These are phyloP conservation scores for Polymixis flavicincta DNA, from an alignment of 2,888 invertebrate genomes.

Conservation along the genomic window DNA sequence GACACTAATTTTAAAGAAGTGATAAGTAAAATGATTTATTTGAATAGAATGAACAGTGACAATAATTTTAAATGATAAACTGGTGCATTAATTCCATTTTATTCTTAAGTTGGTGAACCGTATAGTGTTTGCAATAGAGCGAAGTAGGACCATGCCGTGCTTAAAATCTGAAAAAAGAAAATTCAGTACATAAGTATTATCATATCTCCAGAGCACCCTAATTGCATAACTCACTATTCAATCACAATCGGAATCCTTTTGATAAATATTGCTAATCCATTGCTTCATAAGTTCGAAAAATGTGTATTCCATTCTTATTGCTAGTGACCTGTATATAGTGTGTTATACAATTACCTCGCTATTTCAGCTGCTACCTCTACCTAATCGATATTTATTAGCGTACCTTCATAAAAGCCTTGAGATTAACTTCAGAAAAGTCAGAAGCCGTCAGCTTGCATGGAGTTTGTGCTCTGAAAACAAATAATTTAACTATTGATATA, in stretches of 20 bases:
- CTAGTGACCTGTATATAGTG: too few relatives aligned
- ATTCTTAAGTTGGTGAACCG: conserved; percentile 36
- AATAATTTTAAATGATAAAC: too few relatives aligned
- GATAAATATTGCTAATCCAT: too few relatives aligned
- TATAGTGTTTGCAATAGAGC: conserved; percentile 74
- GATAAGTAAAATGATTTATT: too few relatives aligned
- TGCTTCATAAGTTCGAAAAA: too few relatives aligned
- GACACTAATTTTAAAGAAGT: too few relatives aligned
- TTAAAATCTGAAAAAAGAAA: conserved; percentile 72
- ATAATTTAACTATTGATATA: background rate
- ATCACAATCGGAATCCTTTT: too few relatives aligned
- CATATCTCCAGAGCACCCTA: background rate
- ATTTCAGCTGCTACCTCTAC: background rate
- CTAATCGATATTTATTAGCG: background rate
- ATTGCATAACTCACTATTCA: too few relatives aligned
- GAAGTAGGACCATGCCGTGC: conserved; percentile 77
- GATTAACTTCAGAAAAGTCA: conserved; percentile 78
- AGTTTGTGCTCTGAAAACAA: conserved; percentile 74
- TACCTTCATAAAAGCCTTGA: conserved; percentile 75
- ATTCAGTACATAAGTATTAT: background rate
- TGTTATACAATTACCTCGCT: too few relatives aligned
- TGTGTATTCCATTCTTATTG: too few relatives aligned
- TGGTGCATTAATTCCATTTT: background rate
- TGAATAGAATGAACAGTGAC: too few relatives aligned
- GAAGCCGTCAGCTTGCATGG: conserved; percentile 79